Conservation (phyloP, 2,888 invertebrate genomes). For the Diarsia mendica region DNA sequence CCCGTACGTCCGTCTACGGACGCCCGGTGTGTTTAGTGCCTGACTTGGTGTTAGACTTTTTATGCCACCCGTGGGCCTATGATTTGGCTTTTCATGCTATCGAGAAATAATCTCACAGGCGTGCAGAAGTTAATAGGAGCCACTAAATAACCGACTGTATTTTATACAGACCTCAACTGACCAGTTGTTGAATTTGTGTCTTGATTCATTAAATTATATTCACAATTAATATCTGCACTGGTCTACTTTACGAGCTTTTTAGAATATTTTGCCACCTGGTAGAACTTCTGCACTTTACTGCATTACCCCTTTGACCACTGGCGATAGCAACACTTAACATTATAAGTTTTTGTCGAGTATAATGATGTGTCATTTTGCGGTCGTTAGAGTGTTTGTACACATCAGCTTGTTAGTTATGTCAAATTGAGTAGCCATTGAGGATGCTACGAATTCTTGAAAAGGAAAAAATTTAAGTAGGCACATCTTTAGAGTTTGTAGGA, state of each 20-base stretch:
- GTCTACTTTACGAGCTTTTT: too few species aligned
- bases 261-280: neutral
- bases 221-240: too few species aligned
- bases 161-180: neutral
- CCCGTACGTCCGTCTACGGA: too few species aligned
- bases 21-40: too few species aligned
- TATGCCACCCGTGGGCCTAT: too few species aligned
- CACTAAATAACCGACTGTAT: neutral
- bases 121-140: too few species aligned
- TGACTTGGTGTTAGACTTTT: too few species aligned
- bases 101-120: too few species aligned
- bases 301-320: neutral
- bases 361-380: slow-evolving; percentile 56
- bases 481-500: neutral
- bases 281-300: slow-evolving; percentile 4
- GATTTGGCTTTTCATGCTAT: too few species aligned
- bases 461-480: slow-evolving; percentile 1
- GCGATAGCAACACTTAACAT: slow-evolving; percentile 28
- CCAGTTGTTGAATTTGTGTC: neutral
- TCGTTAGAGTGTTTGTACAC: slow-evolving; percentile 41
- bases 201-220: too few species aligned
- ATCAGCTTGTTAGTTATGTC: slow-evolving; percentile 39
- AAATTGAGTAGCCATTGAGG: slow-evolving; percentile 26
- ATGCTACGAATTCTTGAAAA: slow-evolving; percentile 4
- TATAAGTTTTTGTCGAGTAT: slow-evolving; percentile 51